Evolutionary conservation across 2,113 vertebrate species (phyloP).

Genomic region (Saguinus imperator): DNA sequence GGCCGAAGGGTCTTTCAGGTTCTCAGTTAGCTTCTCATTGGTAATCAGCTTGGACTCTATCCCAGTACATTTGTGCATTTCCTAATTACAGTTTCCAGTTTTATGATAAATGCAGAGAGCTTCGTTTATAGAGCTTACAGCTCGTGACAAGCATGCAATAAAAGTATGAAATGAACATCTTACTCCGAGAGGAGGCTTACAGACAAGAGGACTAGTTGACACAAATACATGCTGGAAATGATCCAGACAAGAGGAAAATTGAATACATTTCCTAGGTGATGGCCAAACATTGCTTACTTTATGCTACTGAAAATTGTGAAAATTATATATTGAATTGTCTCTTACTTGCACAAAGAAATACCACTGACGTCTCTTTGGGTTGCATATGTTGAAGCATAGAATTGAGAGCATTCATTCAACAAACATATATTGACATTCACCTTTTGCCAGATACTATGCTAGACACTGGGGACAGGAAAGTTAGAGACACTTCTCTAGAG

Average conservation of each 20-base stretch:
- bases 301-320: conserved; percentile 51
- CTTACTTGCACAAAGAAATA: conserved; percentile 53
- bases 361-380: not conserved
- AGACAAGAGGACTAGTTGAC: conserved; percentile 69
- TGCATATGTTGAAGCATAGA: conserved; percentile 56
- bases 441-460: not conserved
- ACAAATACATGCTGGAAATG: conserved; percentile 66
- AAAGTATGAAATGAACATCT: conserved; percentile 76
- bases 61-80: conserved; percentile 23
- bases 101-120: conserved; percentile 62
- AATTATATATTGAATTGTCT: conserved; percentile 70
- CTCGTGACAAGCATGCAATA: conserved; percentile 66
- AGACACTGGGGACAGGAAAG: not conserved
- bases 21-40: not conserved
- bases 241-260: conserved; percentile 74
- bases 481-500: not conserved
- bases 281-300: conserved; percentile 58
- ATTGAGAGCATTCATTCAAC: conserved; percentile 46
- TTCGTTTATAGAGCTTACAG: conserved; percentile 62
- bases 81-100: conserved; percentile 68
- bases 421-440: not conserved
- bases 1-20: not conserved
- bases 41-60: conserved; percentile 23
- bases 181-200: conserved; percentile 72
- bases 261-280: conserved; percentile 71